Conservation (phyloP, 2,797 vertebrate species). For the Pipistrellus kuhlii region DNA sequence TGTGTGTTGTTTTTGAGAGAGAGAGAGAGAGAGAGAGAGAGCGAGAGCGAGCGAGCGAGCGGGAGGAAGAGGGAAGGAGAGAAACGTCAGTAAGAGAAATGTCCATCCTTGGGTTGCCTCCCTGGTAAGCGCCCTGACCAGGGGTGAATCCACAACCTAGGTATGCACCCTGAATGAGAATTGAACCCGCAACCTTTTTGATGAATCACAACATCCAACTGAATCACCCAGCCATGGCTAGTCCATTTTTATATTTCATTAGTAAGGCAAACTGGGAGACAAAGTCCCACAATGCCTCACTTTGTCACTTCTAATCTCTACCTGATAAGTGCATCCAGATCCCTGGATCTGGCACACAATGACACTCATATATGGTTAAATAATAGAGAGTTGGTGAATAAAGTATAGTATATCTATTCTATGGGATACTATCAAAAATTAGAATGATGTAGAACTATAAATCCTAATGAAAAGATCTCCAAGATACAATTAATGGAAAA, state of each 20-base stretch:
- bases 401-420: not conserved
- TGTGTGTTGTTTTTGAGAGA: not conserved
- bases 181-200: not conserved
- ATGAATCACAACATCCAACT: not conserved
- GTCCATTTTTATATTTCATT: not conserved
- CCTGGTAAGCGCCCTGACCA: not conserved
- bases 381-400: not conserved
- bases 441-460: not conserved
- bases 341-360: not conserved
- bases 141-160: not conserved
- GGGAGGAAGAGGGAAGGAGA: not conserved
- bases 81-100: not conserved
- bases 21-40: not conserved
- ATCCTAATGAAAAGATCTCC: constrained; percentile 14
- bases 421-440: not conserved
- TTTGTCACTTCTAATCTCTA: too few relatives aligned
- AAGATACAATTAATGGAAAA: not conserved
- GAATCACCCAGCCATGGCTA: not conserved
- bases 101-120: not conserved
- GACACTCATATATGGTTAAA: not conserved
- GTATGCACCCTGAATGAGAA: not conserved
- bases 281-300: too few relatives aligned
- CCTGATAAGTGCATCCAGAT: not conserved
- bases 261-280: too few relatives aligned
- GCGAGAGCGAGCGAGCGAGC: not conserved